Percentiles rank a stretch among this genome's conserved stretches.
Evolutionary conservation across 2,888 invertebrate species (phyloP).

Genomic region (Notodonta ziczac): DNA sequence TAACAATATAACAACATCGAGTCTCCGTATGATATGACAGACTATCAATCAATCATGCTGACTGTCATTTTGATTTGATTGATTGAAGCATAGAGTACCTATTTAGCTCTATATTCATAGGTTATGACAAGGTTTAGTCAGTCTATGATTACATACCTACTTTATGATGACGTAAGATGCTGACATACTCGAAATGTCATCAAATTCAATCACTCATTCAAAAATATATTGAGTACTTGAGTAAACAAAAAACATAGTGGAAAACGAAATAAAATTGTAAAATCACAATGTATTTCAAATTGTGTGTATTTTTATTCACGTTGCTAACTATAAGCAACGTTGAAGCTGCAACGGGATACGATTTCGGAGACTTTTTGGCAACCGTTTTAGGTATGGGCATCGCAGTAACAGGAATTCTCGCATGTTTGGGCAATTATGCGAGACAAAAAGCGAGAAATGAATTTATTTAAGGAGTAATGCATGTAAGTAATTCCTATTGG

Average conservation of each 20-base stretch:
- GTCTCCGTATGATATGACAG: slow-evolving; percentile 20
- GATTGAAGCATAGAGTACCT: too few relatives aligned
- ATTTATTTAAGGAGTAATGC: slow-evolving; percentile 63
- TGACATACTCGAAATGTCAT: too few relatives aligned
- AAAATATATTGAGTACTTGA: too few relatives aligned
- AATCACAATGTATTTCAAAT: slow-evolving; percentile 63
- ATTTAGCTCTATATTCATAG: background rate
- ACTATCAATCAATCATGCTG: slow-evolving; percentile 24
- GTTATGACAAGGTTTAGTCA: background rate
- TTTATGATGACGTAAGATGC: too few relatives aligned
- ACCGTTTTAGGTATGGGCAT: slow-evolving; percentile 86
- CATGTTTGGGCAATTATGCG: slow-evolving; percentile 88
- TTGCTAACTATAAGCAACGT: slow-evolving; percentile 68
- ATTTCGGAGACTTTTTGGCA: slow-evolving; percentile 88
- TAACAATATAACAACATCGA: slow-evolving; percentile 30
- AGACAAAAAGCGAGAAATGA: slow-evolving; percentile 84
- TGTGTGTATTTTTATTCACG: slow-evolving; percentile 64
- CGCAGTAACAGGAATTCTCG: slow-evolving; percentile 85
- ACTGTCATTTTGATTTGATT: slow-evolving; percentile 20
- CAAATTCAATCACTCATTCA: too few relatives aligned
- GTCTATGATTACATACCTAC: too few relatives aligned
- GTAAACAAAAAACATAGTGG: background rate
- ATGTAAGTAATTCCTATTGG: slow-evolving; percentile 45
- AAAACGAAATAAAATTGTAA: background rate
- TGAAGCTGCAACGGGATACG: slow-evolving; percentile 83